Evolutionary conservation across 1,140 invertebrate species (phyloP).

Genomic region (Heterodera carotae): DNA sequence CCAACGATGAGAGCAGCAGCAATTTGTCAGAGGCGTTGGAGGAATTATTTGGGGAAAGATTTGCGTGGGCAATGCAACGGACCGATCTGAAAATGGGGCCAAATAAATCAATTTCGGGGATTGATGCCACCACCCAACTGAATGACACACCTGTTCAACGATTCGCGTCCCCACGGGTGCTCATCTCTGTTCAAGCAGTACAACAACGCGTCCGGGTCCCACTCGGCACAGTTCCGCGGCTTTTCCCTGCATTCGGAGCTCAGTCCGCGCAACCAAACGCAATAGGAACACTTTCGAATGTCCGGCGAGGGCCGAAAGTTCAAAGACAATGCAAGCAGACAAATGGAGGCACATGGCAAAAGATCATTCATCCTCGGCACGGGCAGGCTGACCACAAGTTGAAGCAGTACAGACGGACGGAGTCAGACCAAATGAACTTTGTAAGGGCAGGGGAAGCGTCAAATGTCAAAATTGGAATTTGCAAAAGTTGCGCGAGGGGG

Average conservation of each 20-base stretch:
- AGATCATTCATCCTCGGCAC: not conserved
- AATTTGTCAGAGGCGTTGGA: no score
- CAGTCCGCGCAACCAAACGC: conserved; percentile 1
- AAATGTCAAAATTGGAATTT: no score
- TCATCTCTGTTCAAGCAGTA: conserved; percentile 21
- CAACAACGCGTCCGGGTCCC: conserved; percentile 29
- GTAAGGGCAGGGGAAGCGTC: no score
- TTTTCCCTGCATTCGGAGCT: conserved; percentile 1
- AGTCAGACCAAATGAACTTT: no score
- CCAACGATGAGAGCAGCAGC: not conserved
- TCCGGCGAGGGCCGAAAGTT: conserved; percentile 25
- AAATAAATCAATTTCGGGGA: no score
- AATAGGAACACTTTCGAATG: conserved; percentile 27
- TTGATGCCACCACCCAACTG: not conserved
- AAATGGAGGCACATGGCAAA: conserved; percentile 13
- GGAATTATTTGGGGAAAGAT: not conserved
- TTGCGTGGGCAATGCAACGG: conserved; percentile 19
- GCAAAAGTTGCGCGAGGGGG: no score
- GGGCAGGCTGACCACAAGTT: no score
- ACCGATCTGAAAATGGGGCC: not conserved
- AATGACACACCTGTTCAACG: conserved; percentile 18
- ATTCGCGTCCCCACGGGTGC: conserved; percentile 18
- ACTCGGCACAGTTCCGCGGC: conserved; percentile 14
- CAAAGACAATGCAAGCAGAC: conserved; percentile 10
- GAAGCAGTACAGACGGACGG: no score